Evolutionary conservation across 1,140 invertebrate species (phyloP), one percentile per base, ranked within the genome.

Genomic region (Cydia strobilella): DNA sequence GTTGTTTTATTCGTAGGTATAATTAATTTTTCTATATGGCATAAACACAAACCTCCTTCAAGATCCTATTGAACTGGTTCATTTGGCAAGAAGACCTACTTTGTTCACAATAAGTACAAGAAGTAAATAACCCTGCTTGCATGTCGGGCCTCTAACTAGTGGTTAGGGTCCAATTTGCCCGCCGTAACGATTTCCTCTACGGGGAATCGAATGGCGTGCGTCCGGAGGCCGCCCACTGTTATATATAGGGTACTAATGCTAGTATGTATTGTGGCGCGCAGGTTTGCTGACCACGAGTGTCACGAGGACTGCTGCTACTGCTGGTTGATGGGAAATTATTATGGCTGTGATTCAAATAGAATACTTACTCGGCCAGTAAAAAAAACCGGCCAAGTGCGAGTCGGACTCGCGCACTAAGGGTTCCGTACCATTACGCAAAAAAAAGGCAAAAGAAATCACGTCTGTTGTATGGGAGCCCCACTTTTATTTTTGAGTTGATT

Each of bases 161-260:
- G 85, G 90, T 92, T 92, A 92, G 87, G 86, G 85, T 82, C 87
- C 89, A 92, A 92, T 92, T 92, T 92, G 84, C 86, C 84, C 80
- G 79, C 83, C 90, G 82, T 90, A 90, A 91, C 88, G 85, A 92
- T 92, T 91, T 92, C 89, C 90, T 92, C 90, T 92, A 90, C 89
- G 85, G 89, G 90, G 90, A 92, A 92, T 90, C 88, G 90, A 89
- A 90, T 92, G 83, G 90, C 90, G 90, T 92, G 90, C 80, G 83
- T 80, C 83, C 84, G 86, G 86, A 85, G 75, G 79, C 80, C 89
- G 87, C 88, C 87, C 86, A 86, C 86, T 77, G 78, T 65, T 63
- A 51, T 75, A 77, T 62, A 71, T 74, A 79, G n/a, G 54, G 54
- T 31, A 74, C 62, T 54, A n/a, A n/a, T n/a, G n/a, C n/a, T n/a